Base-by-base conservation (phyloP, 2,113 vertebrate genomes). In the Fulica atra region DNA sequence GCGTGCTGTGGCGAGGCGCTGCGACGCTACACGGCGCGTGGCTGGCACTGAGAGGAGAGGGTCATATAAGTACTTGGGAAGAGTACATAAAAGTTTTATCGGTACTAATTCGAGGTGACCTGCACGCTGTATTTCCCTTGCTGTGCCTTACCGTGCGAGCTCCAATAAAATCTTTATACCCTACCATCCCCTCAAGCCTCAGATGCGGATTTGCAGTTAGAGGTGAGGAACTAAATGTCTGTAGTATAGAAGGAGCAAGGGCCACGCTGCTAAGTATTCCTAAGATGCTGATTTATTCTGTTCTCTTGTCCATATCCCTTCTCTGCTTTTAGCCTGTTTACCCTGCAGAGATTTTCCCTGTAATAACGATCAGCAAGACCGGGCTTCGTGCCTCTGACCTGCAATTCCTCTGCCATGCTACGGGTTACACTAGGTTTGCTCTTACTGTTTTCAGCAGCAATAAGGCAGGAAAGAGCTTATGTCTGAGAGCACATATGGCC, bases 211-310 rank as follows among this genome's bases (percentile, higher is more conserved):
- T 92, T 96, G 59, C 77, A 72, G 33, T 57, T 79, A 76, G 72
- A 93, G 83, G 38, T 76, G 61, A 71, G 40, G 40, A 92, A 35
- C 8, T 50, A 57, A 72, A 7, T 65, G 38, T 77, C 59, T 26
- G 50, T 13, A 76, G 17, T 28, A 77, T 4, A 96, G 21, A 66
- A 42, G 66, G 36, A 91, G 57, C 85, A 95, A 81, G 38, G 36
- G 54, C 86, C 96, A 69, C 24, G 4, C 12, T 74, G 63, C 33
- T 85, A 85, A 68, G 38, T 74, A 68, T 79, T 87, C 35, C 54
- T 77, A 66, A 92, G 11, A 66, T 86, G 33, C 53, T 88, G 87
- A 79, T 89, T 91, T 95, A 61, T 84, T 92, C 17, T 84, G n/a
- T 86, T 16, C 23, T 71, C 85, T 60, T 88, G 38, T 48, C 35